A percentile compares a stretch with the other conserved stretches of the same genome.
Evolutionary conservation across 2,113 vertebrate species (phyloP).

Genomic region (Neopipo cinnamomea): DNA sequence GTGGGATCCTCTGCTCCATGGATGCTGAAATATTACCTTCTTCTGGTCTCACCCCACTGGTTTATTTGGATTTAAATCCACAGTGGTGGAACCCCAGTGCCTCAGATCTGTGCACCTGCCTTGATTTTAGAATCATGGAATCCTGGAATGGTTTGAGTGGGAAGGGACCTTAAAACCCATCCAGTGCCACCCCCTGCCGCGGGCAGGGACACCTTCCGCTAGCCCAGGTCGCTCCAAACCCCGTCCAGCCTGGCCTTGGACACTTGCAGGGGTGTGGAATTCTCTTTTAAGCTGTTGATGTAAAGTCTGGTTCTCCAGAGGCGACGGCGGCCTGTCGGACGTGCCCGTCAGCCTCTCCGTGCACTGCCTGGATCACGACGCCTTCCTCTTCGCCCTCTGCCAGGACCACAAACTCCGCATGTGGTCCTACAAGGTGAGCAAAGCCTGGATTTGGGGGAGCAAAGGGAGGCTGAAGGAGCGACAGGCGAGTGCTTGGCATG

Average conservation of each 20-base stretch:
- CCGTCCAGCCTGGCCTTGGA: neutral
- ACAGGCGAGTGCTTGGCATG: rapidly evolving
- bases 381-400: constrained; percentile 90
- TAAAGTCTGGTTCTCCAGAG: constrained; percentile 62
- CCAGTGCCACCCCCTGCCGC: neutral
- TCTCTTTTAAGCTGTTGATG: neutral
- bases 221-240: neutral
- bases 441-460: neutral
- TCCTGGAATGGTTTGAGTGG: neutral
- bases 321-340: constrained; percentile 80
- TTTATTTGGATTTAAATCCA: neutral
- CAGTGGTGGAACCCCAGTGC: rapidly evolving
- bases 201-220: neutral
- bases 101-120: rapidly evolving
- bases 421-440: constrained; percentile 90
- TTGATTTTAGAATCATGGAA: neutral
- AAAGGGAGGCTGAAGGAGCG: neutral
- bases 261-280: neutral
- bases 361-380: constrained; percentile 85
- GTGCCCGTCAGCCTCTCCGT: constrained; percentile 84
- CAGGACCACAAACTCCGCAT: constrained; percentile 93
- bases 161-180: neutral
- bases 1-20: neutral
- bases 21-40: neutral
- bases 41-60: neutral